Conservation (phyloP, 30 jellyfish, hydroid and myxozoan genomes). For the Euphysa ruthae region DNA sequence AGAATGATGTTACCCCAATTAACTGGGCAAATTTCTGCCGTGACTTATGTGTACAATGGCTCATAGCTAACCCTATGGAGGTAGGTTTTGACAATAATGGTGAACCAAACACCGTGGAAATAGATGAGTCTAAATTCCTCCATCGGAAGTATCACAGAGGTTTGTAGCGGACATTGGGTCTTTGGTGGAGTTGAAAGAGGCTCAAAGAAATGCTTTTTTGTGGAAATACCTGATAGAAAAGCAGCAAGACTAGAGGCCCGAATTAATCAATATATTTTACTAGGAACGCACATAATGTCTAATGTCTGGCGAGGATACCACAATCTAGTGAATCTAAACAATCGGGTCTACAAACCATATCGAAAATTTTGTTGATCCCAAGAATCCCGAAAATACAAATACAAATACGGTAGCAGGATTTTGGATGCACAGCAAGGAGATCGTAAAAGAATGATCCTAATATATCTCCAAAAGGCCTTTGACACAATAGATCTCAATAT, state of each 20-base stretch:
- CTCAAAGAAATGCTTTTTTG: background rate
- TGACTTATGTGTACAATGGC: background rate
- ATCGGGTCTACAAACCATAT: no score
- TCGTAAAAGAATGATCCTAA: no score
- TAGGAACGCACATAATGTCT: background rate
- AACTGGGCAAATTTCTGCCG: background rate
- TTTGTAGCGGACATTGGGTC: background rate
- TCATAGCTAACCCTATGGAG: background rate
- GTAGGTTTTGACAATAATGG: background rate
- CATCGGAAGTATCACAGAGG: background rate
- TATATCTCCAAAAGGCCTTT: no score
- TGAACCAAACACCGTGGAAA: no score
- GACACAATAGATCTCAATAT: no score
- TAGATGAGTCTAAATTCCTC: no score
- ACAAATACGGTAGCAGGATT: no score
- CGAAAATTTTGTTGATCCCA: no score
- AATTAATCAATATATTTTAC: background rate
- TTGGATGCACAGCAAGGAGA: no score
- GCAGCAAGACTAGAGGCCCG: background rate
- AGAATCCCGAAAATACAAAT: no score
- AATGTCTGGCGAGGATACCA: no score
- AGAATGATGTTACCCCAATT: background rate
- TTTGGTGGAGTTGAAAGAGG: conserved; percentile 1
- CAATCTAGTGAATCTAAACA: no score
- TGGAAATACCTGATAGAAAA: background rate